phyloP scores from a whole-genome alignment of 2,113 vertebrate species.

The Hippocampus comes region DNA sequence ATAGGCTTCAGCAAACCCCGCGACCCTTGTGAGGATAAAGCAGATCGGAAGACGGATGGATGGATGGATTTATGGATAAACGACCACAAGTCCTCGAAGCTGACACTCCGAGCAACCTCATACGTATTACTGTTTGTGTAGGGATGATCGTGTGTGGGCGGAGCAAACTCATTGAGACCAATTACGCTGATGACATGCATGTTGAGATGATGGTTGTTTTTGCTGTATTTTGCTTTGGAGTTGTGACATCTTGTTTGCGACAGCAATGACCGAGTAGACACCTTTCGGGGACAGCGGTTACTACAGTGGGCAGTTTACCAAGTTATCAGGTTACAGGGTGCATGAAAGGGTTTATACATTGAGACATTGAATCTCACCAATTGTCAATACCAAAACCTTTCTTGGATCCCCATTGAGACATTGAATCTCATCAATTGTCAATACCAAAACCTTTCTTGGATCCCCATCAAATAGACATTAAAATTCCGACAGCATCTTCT shows the following conservation, averaged over 20 bases:
- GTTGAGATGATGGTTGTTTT: conserved; percentile 12
- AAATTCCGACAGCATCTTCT: conserved; percentile 24
- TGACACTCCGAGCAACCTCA: no score
- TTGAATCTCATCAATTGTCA: conserved; percentile 20
- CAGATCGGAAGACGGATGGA: no score
- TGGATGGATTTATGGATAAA: no score
- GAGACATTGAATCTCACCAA: conserved; percentile 1
- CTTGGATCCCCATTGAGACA: conserved; percentile 19
- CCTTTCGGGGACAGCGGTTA: no score
- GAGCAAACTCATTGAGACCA: conserved; percentile 38
- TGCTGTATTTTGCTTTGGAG: background rate
- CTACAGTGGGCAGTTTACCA: no score
- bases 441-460: conserved; percentile 30
- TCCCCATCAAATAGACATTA: conserved; percentile 38
- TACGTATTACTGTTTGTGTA: background rate
- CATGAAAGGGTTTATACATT: no score
- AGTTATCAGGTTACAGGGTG: no score
- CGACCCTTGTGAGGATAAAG: no score
- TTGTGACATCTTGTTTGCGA: background rate
- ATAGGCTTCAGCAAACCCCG: no score
- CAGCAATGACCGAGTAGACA: no score
- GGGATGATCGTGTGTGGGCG: conserved; percentile 11
- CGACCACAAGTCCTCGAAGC: no score
- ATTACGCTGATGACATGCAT: conserved; percentile 16
- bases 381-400: conserved; percentile 36